Evolutionary conservation across 2,113 vertebrate species (phyloP).

Genomic region (Dicentrarchus labrax): DNA sequence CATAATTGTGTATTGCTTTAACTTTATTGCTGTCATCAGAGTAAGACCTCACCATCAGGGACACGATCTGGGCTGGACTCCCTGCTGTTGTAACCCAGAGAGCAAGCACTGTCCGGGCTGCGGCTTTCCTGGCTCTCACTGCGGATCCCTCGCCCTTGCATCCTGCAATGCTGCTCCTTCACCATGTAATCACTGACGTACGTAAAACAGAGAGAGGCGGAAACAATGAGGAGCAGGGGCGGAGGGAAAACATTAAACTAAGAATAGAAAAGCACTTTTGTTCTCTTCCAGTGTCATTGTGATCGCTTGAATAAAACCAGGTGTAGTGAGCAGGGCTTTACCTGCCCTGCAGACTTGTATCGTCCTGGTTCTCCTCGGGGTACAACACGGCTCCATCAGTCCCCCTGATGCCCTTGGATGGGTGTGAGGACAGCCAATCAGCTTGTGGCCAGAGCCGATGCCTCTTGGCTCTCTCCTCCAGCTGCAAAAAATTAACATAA

Average conservation of each 20-base stretch:
- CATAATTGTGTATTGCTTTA: not conserved
- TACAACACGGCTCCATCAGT: constrained; percentile 86
- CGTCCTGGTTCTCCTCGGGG: constrained; percentile 84
- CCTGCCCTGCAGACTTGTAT: constrained; percentile 80
- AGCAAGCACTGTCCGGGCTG: constrained; percentile 94
- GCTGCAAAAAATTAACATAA: constrained; percentile 31
- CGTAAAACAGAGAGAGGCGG: not conserved
- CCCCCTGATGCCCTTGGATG: constrained; percentile 75
- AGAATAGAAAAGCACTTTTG: constrained; percentile 37
- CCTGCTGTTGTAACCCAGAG: constrained; percentile 91
- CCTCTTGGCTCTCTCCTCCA: constrained; percentile 57
- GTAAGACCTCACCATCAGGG: constrained; percentile 85
- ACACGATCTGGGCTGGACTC: constrained; percentile 90
- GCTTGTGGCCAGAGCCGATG: constrained; percentile 42
- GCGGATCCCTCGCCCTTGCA: constrained; percentile 73
- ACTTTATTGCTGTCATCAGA: no score
- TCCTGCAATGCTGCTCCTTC: constrained; percentile 83
- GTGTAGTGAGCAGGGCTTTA: constrained; percentile 32
- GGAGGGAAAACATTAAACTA: constrained; percentile 1
- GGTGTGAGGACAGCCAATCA: constrained; percentile 66
- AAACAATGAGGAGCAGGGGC: constrained; percentile 18
- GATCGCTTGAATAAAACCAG: not conserved
- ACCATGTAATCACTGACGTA: constrained; percentile 87
- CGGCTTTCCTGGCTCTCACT: constrained; percentile 86
- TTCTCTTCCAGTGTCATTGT: constrained; percentile 7